phyloP scores from a whole-genome alignment of 2,888 invertebrate genomes.

The Suillia variegata region DNA sequence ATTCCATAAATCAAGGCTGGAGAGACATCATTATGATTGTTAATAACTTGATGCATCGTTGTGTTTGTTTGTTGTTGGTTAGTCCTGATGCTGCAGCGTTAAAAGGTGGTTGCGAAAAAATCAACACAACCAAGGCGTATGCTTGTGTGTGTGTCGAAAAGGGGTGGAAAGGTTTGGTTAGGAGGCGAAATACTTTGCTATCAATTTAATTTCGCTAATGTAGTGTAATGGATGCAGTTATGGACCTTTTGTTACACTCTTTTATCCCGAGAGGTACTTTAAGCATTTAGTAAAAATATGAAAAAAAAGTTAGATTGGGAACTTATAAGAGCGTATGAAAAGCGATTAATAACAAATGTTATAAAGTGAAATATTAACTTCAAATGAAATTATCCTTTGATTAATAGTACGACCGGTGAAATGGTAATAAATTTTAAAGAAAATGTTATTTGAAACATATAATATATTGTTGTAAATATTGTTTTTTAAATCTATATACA shows the following conservation, averaged over 20 bases:
- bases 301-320: too few species aligned
- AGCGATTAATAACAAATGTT: slow-evolving; percentile 13
- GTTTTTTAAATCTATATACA: too few species aligned
- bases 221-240: slow-evolving; percentile 45
- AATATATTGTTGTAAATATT: too few species aligned
- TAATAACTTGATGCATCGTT: slow-evolving; percentile 22
- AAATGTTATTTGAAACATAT: too few species aligned
- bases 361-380: background rate
- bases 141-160: background rate
- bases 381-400: background rate
- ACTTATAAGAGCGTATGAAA: background rate
- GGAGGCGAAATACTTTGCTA: slow-evolving; percentile 21
- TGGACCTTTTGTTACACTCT: background rate
- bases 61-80: background rate
- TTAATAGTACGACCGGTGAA: too few species aligned
- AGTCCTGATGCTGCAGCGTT: slow-evolving; percentile 19
- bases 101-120: slow-evolving; percentile 38
- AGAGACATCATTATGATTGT: slow-evolving; percentile 36
- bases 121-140: background rate
- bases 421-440: too few species aligned
- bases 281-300: background rate
- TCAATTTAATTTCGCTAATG: slow-evolving; percentile 58
- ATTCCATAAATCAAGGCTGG: slow-evolving; percentile 42
- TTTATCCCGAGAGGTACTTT: background rate
- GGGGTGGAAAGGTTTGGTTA: background rate